phyloP scores from a whole-genome alignment of 2,888 invertebrate genomes.

The Ophion ventricosus region DNA sequence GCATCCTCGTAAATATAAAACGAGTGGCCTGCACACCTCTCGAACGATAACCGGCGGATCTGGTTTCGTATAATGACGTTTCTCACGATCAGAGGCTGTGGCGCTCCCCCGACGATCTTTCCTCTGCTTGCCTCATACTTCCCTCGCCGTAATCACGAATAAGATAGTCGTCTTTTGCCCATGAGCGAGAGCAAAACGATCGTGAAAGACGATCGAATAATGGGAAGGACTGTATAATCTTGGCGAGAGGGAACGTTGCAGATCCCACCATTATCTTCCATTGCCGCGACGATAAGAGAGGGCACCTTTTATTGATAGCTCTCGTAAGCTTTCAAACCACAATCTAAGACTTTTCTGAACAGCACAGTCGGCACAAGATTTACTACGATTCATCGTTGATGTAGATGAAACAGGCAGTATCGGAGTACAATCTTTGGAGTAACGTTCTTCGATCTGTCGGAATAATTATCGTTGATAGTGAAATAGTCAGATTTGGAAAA shows the following conservation, averaged over 20 bases:
- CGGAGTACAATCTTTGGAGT: background rate
- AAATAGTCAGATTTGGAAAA: background rate
- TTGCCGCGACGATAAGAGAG: constrained; percentile 48
- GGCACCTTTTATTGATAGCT: constrained; percentile 53
- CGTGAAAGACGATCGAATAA: constrained; percentile 42
- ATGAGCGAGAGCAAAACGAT: constrained; percentile 43
- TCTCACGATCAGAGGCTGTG: constrained; percentile 59
- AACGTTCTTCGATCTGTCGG: background rate
- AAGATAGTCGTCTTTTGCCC: constrained; percentile 50
- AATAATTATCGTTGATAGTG: background rate
- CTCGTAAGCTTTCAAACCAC: constrained; percentile 53
- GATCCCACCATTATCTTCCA: constrained; percentile 65
- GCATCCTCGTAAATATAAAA: constrained; percentile 66
- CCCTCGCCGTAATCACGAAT: constrained; percentile 31
- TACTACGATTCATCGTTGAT: constrained; percentile 16
- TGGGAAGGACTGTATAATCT: constrained; percentile 50
- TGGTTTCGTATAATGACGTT: constrained; percentile 68
- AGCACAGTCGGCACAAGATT: constrained; percentile 40
- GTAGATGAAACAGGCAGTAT: background rate
- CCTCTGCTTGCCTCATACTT: background rate
- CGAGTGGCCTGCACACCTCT: constrained; percentile 48
- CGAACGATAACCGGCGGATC: constrained; percentile 65
- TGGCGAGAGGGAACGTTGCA: constrained; percentile 55
- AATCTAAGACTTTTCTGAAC: constrained; percentile 50
- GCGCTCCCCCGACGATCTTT: constrained; percentile 21